Evolutionary conservation across 2,888 invertebrate species (phyloP).

Genomic region (Leuctra nigra): DNA sequence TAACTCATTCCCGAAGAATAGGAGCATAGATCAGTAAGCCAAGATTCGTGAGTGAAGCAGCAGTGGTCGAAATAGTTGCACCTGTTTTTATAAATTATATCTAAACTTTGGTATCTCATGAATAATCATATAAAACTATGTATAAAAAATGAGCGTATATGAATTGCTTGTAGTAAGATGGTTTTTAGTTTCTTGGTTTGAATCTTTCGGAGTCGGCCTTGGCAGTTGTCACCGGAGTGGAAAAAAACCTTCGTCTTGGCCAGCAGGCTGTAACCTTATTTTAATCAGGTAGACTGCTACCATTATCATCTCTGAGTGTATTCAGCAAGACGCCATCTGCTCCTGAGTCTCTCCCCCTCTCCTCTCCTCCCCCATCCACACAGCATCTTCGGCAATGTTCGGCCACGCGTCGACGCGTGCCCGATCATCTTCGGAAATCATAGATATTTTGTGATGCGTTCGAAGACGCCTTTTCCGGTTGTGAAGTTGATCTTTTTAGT

Average conservation of each 20-base stretch:
- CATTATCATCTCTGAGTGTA: neutral
- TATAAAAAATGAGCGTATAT: no score
- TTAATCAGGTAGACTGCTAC: slow-evolving; percentile 10
- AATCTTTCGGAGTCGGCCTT: slow-evolving; percentile 5
- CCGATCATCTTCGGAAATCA: slow-evolving; percentile 1
- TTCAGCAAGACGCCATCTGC: neutral
- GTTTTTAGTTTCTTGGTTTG: no score
- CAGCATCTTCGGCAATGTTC: slow-evolving; percentile 19
- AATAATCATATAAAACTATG: no score
- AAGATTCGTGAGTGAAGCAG: no score
- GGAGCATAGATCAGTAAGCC: no score
- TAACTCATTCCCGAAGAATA: no score
- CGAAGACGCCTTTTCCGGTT: slow-evolving; percentile 10
- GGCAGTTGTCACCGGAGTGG: neutral
- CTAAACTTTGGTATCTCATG: no score
- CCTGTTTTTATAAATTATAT: no score
- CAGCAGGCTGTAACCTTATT: slow-evolving; percentile 16
- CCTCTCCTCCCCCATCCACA: neutral
- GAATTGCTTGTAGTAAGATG: no score
- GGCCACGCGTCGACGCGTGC: slow-evolving; percentile 21
- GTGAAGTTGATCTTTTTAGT: neutral
- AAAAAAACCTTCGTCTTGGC: slow-evolving; percentile 10
- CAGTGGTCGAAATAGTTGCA: no score
- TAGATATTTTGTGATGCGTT: no score
- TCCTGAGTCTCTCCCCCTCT: neutral